These are phyloP conservation scores for Melanostoma scalare DNA, from an alignment of 2,888 invertebrate species.

Conservation along the genomic window DNA sequence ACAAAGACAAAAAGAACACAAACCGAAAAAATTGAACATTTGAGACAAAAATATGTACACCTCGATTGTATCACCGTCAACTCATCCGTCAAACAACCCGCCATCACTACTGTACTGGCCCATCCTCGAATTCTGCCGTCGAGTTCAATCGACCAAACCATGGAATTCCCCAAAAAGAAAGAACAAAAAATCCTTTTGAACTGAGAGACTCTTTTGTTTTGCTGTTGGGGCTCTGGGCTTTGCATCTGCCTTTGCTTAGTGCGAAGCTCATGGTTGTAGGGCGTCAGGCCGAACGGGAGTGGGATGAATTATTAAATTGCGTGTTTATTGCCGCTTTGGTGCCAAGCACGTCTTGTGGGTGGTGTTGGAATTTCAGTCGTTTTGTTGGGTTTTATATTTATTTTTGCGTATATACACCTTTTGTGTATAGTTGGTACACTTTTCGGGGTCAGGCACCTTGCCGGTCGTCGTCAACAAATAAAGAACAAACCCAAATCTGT, in stretches of 20 bases:
- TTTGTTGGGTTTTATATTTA: background rate
- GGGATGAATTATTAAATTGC: constrained; percentile 17
- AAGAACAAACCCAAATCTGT: too few relatives aligned
- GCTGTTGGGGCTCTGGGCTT: background rate
- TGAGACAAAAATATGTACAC: too few relatives aligned
- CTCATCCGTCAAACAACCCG: constrained; percentile 27
- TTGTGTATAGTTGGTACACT: too few relatives aligned
- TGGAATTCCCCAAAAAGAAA: constrained; percentile 18
- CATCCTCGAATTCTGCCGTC: background rate
- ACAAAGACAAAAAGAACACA: too few relatives aligned
- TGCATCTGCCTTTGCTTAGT: background rate
- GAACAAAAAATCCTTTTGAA: background rate
- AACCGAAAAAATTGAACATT: too few relatives aligned
- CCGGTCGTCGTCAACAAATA: background rate
- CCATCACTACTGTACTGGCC: background rate
- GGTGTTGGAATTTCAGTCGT: constrained; percentile 20
- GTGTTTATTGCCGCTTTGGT: constrained; percentile 7
- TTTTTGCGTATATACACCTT: background rate
- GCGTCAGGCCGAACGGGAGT: background rate
- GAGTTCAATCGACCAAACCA: constrained; percentile 34
- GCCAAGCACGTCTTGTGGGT: background rate
- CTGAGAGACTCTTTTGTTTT: background rate
- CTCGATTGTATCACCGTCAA: background rate
- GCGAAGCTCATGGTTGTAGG: background rate
- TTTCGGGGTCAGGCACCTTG: constrained; percentile 15